These are phyloP conservation scores for Cephus sareptanus DNA, from an alignment of 2,888 invertebrate species.

Conservation along the genomic window DNA sequence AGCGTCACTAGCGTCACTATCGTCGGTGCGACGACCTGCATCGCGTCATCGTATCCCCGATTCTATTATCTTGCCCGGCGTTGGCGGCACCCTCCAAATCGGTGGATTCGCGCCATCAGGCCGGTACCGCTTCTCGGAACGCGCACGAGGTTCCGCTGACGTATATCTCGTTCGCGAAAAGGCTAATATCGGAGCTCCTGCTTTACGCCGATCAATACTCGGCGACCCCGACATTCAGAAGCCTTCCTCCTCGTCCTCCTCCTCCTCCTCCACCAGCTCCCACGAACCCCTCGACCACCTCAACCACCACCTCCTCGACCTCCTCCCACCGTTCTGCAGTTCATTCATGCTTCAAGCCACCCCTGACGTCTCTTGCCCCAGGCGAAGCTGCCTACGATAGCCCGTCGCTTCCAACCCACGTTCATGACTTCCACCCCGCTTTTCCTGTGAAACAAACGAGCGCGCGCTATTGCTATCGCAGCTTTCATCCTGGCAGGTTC, in stretches of 20 bases:
- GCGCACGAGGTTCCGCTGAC: constrained; percentile 43
- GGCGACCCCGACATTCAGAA: constrained; percentile 65
- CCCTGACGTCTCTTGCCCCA: constrained; percentile 17
- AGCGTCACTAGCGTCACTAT: constrained; percentile 29
- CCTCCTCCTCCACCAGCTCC: constrained; percentile 21
- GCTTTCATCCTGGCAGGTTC: not conserved
- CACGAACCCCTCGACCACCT: not conserved
- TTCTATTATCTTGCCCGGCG: not conserved
- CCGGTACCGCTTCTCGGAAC: constrained; percentile 5
- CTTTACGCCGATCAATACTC: constrained; percentile 62
- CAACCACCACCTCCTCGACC: constrained; percentile 5
- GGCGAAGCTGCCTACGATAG: not conserved
- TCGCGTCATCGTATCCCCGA: not conserved
- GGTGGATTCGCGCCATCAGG: not conserved
- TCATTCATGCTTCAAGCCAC: constrained; percentile 58
- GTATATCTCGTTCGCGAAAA: constrained; percentile 54
- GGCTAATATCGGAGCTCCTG: constrained; percentile 58
- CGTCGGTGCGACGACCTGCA: constrained; percentile 15
- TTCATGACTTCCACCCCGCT: constrained; percentile 26
- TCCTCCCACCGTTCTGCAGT: constrained; percentile 32
- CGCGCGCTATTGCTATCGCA: constrained; percentile 11
- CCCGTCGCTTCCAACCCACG: constrained; percentile 19
- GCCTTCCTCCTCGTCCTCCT: constrained; percentile 43
- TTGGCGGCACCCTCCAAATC: not conserved
- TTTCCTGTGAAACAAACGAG: constrained; percentile 27